Evolutionary conservation across 2,888 invertebrate genomes (phyloP).

Genomic region (Sinelater perroti): DNA sequence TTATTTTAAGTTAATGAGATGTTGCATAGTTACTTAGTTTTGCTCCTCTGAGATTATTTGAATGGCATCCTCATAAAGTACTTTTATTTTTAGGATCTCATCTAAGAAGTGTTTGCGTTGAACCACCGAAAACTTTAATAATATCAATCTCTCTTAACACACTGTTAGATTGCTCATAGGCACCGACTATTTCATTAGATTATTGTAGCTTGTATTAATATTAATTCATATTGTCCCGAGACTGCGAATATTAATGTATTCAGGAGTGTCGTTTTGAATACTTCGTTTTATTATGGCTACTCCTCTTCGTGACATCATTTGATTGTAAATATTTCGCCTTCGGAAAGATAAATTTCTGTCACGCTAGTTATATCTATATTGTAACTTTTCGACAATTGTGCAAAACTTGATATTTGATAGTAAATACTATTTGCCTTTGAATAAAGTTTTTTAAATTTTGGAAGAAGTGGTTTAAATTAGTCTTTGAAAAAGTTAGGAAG

Average conservation of each 20-base stretch:
- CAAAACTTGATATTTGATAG: not conserved
- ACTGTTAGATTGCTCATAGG: conserved; percentile 1
- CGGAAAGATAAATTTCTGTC: conserved; percentile 18
- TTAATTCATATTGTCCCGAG: not conserved
- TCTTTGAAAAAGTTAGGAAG: conserved; percentile 18
- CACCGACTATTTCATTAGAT: not conserved
- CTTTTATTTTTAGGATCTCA: not conserved
- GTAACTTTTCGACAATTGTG: conserved; percentile 10
- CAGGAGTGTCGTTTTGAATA: conserved; percentile 7
- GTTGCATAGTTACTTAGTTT: conserved; percentile 3
- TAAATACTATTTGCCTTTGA: conserved; percentile 23
- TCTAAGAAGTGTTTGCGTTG: conserved; percentile 1
- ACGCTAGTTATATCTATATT: conserved; percentile 19
- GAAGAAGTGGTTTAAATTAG: conserved; percentile 3
- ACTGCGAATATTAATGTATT: conserved; percentile 3
- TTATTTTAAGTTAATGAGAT: not conserved
- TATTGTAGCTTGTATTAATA: conserved; percentile 1
- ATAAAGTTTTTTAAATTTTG: conserved; percentile 19
- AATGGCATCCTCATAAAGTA: not conserved
- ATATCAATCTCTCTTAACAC: not conserved
- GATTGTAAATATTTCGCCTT: not conserved
- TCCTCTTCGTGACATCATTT: not conserved
- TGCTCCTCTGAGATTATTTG: not conserved
- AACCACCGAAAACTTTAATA: not conserved
- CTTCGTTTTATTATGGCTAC: not conserved